phyloP scores from a whole-genome alignment of 2,888 invertebrate genomes.

The Galeruca laticollis region DNA sequence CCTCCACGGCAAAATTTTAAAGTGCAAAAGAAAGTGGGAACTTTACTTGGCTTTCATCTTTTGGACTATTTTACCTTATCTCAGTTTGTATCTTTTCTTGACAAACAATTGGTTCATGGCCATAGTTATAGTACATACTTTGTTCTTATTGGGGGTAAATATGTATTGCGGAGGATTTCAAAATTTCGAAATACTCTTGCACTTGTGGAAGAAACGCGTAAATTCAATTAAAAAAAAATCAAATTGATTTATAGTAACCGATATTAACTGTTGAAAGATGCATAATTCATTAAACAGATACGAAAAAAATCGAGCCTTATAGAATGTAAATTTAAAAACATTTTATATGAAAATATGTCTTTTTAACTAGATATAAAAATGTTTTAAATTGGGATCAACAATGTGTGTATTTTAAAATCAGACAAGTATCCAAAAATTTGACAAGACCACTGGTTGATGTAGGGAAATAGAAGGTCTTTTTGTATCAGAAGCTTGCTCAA shows the following conservation, averaged over 20 bases:
- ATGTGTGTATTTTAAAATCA: background rate
- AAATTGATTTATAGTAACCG: background rate
- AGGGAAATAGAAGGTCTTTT: background rate
- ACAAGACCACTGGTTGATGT: background rate
- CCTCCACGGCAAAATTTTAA: constrained; percentile 58
- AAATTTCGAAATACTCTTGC: constrained; percentile 67
- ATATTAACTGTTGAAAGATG: background rate
- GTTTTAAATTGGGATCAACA: constrained; percentile 1
- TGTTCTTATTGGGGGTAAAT: constrained; percentile 70
- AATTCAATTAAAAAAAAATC: background rate
- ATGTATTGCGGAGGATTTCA: constrained; percentile 73
- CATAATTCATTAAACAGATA: background rate
- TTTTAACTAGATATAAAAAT: background rate
- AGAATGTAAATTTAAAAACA: background rate
- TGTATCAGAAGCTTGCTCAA: too few relatives aligned
- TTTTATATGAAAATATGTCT: background rate
- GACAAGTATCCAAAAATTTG: constrained; percentile 1
- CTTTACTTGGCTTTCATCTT: constrained; percentile 72
- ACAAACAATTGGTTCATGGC: constrained; percentile 68
- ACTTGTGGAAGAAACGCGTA: constrained; percentile 44
- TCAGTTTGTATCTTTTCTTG: constrained; percentile 67
- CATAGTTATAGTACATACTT: constrained; percentile 70
- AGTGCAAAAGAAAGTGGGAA: constrained; percentile 62
- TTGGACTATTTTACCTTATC: constrained; percentile 73
- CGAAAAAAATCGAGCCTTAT: background rate